Conservation (phyloP, 2,888 invertebrate species). For the Drosophila nr. perissopoda region DNA sequence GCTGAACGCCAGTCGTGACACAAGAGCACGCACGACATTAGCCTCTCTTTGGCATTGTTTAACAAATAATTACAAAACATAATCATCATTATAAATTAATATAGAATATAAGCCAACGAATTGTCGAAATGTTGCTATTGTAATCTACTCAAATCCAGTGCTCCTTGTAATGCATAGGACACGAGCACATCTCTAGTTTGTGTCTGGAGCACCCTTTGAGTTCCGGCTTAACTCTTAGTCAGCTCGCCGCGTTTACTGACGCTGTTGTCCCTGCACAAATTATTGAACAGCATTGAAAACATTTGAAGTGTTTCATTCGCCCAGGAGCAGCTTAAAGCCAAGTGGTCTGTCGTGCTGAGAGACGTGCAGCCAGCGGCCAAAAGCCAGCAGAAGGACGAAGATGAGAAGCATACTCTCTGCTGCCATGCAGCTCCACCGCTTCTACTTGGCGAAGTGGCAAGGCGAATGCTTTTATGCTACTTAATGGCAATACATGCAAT, state of each 20-base stretch:
- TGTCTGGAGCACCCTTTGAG: background rate
- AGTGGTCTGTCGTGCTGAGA: constrained; percentile 29
- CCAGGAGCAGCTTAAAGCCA: constrained; percentile 46
- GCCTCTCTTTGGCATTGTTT: background rate
- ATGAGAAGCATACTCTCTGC: constrained; percentile 1
- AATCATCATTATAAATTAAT: background rate
- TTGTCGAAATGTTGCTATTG: background rate
- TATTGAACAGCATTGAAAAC: constrained; percentile 82
- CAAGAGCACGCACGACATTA: background rate
- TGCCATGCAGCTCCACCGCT: constrained; percentile 13
- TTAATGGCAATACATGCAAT: constrained; percentile 77
- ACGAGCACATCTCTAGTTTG: constrained; percentile 32
- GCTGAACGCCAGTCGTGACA: constrained; percentile 19
- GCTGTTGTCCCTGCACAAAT: constrained; percentile 68
- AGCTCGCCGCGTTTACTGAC: constrained; percentile 41
- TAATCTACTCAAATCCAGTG: background rate
- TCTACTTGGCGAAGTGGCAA: constrained; percentile 23
- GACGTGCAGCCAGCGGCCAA: constrained; percentile 4
- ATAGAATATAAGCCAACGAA: background rate
- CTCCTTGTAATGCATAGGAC: background rate
- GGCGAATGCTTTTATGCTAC: constrained; percentile 76
- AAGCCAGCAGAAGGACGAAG: background rate
- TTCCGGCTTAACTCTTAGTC: constrained; percentile 45
- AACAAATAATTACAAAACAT: background rate
- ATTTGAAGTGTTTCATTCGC: constrained; percentile 66